These are phyloP conservation scores for Alsophila aescularia DNA, from an alignment of 2,888 invertebrate genomes.

Conservation along the genomic window DNA sequence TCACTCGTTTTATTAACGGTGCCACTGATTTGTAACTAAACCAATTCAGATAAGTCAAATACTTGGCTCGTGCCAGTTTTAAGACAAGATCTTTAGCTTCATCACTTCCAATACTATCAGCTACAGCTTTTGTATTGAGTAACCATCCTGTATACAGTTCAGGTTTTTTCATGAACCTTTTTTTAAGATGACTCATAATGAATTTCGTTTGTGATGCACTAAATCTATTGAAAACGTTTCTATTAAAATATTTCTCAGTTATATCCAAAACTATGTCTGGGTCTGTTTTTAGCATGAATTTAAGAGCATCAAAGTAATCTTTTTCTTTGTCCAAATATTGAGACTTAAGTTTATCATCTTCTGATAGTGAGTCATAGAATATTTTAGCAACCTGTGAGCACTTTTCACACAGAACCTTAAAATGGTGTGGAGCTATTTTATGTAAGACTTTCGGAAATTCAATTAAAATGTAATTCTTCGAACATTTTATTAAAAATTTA, in stretches of 20 bases:
- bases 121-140: slow-evolving; percentile 37
- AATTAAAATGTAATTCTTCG: slow-evolving; percentile 14
- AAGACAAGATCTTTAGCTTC: slow-evolving; percentile 42
- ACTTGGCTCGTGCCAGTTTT: slow-evolving; percentile 39
- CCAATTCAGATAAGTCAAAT: slow-evolving; percentile 27
- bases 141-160: slow-evolving; percentile 44
- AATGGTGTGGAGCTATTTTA: slow-evolving; percentile 36
- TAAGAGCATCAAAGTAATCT: slow-evolving; percentile 23
- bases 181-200: slow-evolving; percentile 38
- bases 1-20: slow-evolving; percentile 42
- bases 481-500: slow-evolving; percentile 37
- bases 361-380: slow-evolving; percentile 31
- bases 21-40: slow-evolving; percentile 41
- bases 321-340: slow-evolving; percentile 22
- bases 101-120: slow-evolving; percentile 33
- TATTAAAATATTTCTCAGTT: slow-evolving; percentile 39
- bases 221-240: slow-evolving; percentile 13
- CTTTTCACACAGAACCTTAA: slow-evolving; percentile 40
- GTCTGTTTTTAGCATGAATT: slow-evolving; percentile 32
- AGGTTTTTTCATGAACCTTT: slow-evolving; percentile 38
- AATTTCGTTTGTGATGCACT: slow-evolving; percentile 37
- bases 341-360: slow-evolving; percentile 19
- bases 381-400: slow-evolving; percentile 28
- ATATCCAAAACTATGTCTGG: slow-evolving; percentile 40
- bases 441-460: slow-evolving; percentile 32